Evolutionary conservation across 2,797 vertebrate genomes (phyloP), one percentile per base, ranked within the genome.

Genomic region (Artibeus jamaicensis): DNA sequence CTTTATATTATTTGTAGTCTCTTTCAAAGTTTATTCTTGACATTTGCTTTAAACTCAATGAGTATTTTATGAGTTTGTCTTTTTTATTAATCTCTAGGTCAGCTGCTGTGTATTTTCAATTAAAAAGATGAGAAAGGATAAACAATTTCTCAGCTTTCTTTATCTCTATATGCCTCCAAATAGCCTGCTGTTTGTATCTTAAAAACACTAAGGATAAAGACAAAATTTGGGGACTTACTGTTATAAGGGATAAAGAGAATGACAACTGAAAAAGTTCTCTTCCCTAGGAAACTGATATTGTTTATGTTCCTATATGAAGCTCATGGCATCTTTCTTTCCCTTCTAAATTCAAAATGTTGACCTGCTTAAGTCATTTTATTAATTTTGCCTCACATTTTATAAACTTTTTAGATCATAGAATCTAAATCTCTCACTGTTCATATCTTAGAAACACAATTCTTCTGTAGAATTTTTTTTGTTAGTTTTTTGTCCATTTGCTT

Each of bases 311-410:
- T 57, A 32, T 15, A 4, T 70, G 9, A 74, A 34, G 32, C 90
- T 91, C 86, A 10, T 55, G 55, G 37, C 32, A 85, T 50, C 94
- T 93, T 89, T 79, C 39, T 96, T 93, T 88, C n/a, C 19, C 37
- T 81, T 77, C 62, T 53, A 96, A 90, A 96, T 84, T 85, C 11
- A 73, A 86, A 96, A 86, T 78, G 5, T 65, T 85, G 82, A 81
- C 32, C 32, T 62, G 42, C 1, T 91, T 74, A 95, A 65, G 62
- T 48, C 11, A 34, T 67, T 91, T 86, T 34, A 91, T 94, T 76
- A 53, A 78, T 96, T 93, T 89, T 81, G 26, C 32, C 26, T 77
- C 42, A 21, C 84, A 55, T 12, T 68, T 92, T 29, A 71, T 77
- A n/a, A 70, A 93, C 16, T 71, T 88, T 89, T 62, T 16, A 83